phyloP scores from a whole-genome alignment of 2,113 vertebrate genomes.

The Semnopithecus entellus region DNA sequence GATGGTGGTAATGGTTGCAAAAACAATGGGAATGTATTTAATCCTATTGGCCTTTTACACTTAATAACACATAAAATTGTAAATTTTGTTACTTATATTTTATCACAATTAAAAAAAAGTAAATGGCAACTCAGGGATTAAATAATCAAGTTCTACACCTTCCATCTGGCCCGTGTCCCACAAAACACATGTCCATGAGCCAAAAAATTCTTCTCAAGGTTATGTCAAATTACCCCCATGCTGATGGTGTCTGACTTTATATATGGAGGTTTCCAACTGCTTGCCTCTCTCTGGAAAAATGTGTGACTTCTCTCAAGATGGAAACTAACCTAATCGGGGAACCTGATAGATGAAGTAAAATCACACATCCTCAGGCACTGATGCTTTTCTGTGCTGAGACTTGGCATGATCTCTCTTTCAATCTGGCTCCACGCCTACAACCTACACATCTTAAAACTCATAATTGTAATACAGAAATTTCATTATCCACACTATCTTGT shows the following conservation, averaged over 20 bases:
- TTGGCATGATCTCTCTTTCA: background rate
- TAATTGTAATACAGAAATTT: background rate
- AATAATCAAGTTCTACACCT: background rate
- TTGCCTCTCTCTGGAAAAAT: background rate
- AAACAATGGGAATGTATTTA: background rate
- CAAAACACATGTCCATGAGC: background rate
- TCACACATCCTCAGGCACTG: conserved; percentile 16
- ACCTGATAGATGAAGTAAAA: conserved; percentile 14
- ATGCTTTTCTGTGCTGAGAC: background rate
- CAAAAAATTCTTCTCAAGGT: background rate
- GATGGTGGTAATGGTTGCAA: background rate
- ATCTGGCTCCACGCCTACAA: conserved; percentile 12
- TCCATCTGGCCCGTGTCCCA: background rate
- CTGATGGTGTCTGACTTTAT: background rate
- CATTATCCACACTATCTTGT: background rate
- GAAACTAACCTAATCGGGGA: background rate
- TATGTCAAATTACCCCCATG: background rate
- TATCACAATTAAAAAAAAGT: background rate
- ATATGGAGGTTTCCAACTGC: background rate
- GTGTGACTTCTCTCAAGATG: conserved; percentile 36
- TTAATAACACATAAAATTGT: background rate
- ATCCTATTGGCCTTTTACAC: background rate
- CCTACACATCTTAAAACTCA: background rate
- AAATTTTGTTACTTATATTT: background rate
- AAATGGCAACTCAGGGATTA: background rate